Conservation (phyloP, 2,888 invertebrate genomes). For the Synanthedon myopaeformis region DNA sequence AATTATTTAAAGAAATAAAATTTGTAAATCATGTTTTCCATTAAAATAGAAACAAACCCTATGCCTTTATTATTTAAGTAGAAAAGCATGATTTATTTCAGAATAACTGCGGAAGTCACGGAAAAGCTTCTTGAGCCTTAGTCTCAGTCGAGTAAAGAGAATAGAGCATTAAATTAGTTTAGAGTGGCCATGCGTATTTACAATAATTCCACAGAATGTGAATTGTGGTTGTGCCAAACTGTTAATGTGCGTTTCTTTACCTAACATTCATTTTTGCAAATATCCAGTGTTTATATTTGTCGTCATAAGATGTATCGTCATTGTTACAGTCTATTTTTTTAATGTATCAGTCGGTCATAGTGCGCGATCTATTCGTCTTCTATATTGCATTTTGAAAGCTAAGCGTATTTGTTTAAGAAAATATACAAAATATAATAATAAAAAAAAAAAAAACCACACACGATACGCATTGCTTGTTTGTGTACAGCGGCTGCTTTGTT, state of each 20-base stretch:
- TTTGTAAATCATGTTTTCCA: no score
- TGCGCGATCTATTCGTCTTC: conserved; percentile 6
- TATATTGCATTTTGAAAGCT: conserved; percentile 52
- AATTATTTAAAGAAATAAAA: no score
- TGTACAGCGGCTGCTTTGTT: conserved; percentile 48
- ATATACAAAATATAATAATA: conserved; percentile 28
- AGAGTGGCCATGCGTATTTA: no score
- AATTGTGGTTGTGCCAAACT: conserved; percentile 15
- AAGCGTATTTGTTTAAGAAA: conserved; percentile 45
- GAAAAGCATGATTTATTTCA: no score
- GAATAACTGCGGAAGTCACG: no score
- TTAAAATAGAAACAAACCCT: no score
- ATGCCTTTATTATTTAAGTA: no score
- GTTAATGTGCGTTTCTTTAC: conserved; percentile 22
- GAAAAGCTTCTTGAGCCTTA: no score
- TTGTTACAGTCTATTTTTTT: neutral
- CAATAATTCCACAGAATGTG: no score
- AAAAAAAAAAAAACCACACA: conserved; percentile 53
- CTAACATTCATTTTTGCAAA: conserved; percentile 11
- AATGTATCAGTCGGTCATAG: conserved; percentile 13
- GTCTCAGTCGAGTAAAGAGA: no score
- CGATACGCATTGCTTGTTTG: conserved; percentile 47
- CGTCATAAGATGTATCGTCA: no score
- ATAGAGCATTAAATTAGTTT: no score
- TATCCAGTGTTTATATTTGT: conserved; percentile 17